phyloP scores from a whole-genome alignment of 2,113 vertebrate species.

The Lophius piscatorius region DNA sequence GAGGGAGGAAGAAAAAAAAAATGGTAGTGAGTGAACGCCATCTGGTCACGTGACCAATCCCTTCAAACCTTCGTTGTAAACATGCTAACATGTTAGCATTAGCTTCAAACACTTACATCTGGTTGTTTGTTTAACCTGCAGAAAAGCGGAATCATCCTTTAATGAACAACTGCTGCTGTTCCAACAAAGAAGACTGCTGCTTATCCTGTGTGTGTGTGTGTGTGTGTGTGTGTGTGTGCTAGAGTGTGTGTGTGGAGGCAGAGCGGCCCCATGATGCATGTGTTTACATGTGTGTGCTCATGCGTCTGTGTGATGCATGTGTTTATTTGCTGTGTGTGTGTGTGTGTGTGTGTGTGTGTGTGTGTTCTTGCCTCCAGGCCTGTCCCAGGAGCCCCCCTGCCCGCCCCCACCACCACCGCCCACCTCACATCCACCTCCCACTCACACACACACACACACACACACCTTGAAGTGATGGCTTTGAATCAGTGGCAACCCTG shows the following conservation, averaged over 20 bases:
- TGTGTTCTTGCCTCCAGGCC: conserved; percentile 88
- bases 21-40: too few species aligned
- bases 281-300: conserved; percentile 51
- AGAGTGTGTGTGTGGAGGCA: too few species aligned
- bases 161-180: conserved; percentile 31
- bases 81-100: too few species aligned
- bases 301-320: conserved; percentile 38
- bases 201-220: conserved; percentile 24
- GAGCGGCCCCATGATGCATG: too few species aligned
- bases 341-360: conserved; percentile 48
- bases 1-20: too few species aligned
- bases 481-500: conserved; percentile 90
- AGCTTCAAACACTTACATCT: background rate
- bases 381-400: conserved; percentile 85
- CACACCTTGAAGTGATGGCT: conserved; percentile 89
- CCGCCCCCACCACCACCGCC: conserved; percentile 70
- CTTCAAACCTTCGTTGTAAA: too few species aligned
- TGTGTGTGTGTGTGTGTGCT: conserved; percentile 23
- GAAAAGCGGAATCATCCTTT: conserved; percentile 31
- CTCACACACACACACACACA: conserved; percentile 48
- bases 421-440: background rate
- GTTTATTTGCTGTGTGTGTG: conserved; percentile 68
- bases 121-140: background rate
- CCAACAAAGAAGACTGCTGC: conserved; percentile 54
- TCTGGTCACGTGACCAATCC: too few species aligned